These are phyloP conservation scores for Miniopterus natalensis DNA, from an alignment of 2,113 vertebrate genomes.

Conservation along the genomic window DNA sequence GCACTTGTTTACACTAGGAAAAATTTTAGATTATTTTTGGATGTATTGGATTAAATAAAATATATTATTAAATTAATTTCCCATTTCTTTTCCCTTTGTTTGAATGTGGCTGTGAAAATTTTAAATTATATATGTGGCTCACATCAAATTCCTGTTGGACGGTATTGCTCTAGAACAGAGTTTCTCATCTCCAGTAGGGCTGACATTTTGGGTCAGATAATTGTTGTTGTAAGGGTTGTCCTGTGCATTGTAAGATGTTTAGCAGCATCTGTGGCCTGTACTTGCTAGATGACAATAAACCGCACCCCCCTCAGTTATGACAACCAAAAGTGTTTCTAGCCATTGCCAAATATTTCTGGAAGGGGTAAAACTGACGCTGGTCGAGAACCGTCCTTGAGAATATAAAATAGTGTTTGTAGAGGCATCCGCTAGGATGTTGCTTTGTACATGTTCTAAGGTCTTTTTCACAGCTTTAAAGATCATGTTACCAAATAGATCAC, in stretches of 20 bases:
- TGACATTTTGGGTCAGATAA: neutral
- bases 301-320: neutral
- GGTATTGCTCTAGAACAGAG: neutral
- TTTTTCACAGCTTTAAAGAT: neutral
- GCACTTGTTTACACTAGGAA: neutral
- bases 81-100: neutral
- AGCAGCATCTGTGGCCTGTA: neutral
- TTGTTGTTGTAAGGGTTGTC: neutral
- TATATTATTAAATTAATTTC: neutral
- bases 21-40: slow-evolving; percentile 12
- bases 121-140: neutral
- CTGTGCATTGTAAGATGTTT: neutral
- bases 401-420: neutral
- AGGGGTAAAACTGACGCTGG: neutral
- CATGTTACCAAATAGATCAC: neutral
- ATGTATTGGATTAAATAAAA: neutral
- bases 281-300: neutral
- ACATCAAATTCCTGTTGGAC: neutral
- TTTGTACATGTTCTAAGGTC: neutral
- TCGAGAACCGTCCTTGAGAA: neutral
- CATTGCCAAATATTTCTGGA: neutral
- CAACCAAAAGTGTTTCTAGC: neutral
- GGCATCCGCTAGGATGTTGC: neutral
- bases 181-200: neutral
- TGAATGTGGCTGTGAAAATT: neutral